Base-by-base conservation (phyloP, 2,888 invertebrate species). In the Drepana falcataria region DNA sequence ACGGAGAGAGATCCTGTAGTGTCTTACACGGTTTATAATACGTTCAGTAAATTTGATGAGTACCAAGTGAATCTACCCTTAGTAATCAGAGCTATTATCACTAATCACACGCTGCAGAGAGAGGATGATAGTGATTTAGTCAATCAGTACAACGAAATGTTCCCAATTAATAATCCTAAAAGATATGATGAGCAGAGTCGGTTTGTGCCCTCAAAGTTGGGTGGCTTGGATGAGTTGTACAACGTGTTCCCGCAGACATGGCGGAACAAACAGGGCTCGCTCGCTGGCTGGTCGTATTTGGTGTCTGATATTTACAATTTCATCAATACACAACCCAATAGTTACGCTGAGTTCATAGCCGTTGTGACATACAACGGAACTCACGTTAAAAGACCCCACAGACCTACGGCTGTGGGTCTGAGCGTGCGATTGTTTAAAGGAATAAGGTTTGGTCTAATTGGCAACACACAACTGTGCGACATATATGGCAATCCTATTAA, bases 211-310 rank as follows among this genome's bases (percentile, higher is more conserved):
- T 7, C 33, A 6, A 51, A 44, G 33, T 44, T 51, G 9, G 51
- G 51, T 2, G 51, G 51, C 41, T 41, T 35, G 4, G n/a, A 33
- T 34, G 51, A 35, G 3, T 21, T 44, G 1, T 51, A 40, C 33
- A 51, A 51, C 5, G 41, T 51, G 21, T 51, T 51, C n/a, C 51
- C 51, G 3, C 51, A 51, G 33, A 33, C 51, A 2, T 51, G 51
- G 51, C n/a, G 41, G 2, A 9, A 44, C 41, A 51, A 41, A 9
- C 40, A 35, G 3, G 51, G 51, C 34, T 33, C 51, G 2, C 34
- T 35, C 34, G 21, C 51, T 9, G n/a, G 40, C 6, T 40, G 40
- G 51, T 40, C 9, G 9, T 34, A 51, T 35, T n/a, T 51, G 35
- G 51, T 41, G 41, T 2, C 34, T 9, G 51, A 51, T 41, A 9